Evolutionary conservation across 2,797 vertebrate genomes (phyloP), one percentile per base, ranked within the genome.

Genomic region (Pipistrellus pipistrellus): DNA sequence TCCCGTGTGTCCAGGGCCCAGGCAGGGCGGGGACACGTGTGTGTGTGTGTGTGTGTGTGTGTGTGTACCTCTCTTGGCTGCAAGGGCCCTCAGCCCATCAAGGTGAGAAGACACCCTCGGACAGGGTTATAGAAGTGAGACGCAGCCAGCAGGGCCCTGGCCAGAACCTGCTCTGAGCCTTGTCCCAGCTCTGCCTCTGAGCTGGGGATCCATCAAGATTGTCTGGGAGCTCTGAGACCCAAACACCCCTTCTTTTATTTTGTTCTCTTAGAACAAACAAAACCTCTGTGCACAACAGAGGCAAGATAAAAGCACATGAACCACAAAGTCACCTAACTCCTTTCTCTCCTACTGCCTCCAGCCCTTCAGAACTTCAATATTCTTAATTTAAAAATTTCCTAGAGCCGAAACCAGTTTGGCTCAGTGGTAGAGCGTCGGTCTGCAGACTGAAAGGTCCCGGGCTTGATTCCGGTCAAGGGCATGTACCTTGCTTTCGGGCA

Each of bases 1-100:
- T 3, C 21, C 17, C 0, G 9, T 0, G 1, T 2, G 6, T 20
- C 41, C 4, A 17, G 69, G 1, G 1, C 30, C 48, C 30, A 9
- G 10, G 17, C 62, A 69, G 77, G 55, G 38, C 21, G 0, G 15
- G 41, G 51, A n/a, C 51, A 9, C 10, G 44, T 44, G 44, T 44
- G 44, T 44, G 44, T 44, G 44, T 44, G 44, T 44, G 44, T 44
- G 44, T 44, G 44, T 44, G 44, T 0, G 20, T 3, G 15, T 41
- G 0, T 6, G 0, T 4, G 55, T 15, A 20, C 32, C 0, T 4
- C 25, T 44, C n/a, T 62, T 0, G 2, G 71, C 27, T 21, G 3
- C 21, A 23, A 69, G 25, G 27, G 53, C 11, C 46, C 6, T 12
- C 1, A 46, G 38, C 48, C 18, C 4, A 2, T 4, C 13, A 1